Percentiles rank a stretch among this genome's conserved stretches.
phyloP scores from a whole-genome alignment of 2,888 invertebrate genomes.

The Polia nebulosa region DNA sequence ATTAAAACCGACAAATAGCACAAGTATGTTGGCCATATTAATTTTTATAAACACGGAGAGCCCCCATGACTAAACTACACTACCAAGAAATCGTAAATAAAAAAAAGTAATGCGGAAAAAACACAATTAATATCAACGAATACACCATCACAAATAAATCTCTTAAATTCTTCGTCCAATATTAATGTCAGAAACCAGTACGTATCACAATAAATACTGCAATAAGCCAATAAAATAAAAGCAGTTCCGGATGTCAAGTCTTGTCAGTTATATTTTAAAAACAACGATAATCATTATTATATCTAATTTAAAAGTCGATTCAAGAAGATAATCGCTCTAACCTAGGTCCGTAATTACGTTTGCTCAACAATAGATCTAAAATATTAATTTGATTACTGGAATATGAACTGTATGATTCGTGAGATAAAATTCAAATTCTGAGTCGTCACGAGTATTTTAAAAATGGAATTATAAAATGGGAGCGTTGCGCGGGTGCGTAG shows the following conservation, averaged over 20 bases:
- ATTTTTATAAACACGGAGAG: conserved; percentile 69
- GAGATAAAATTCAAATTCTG: conserved; percentile 71
- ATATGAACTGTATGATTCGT: conserved; percentile 73
- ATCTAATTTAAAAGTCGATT: conserved; percentile 87
- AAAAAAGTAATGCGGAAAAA: conserved; percentile 65
- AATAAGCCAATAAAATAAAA: conserved; percentile 76
- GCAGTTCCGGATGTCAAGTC: conserved; percentile 85
- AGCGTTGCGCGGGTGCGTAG: conserved; percentile 80
- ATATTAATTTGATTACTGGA: conserved; percentile 59
- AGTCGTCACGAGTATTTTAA: conserved; percentile 65
- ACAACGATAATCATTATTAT: conserved; percentile 88
- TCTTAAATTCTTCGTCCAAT: conserved; percentile 61
- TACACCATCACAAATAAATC: conserved; percentile 67
- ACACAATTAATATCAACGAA: conserved; percentile 70
- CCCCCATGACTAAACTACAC: conserved; percentile 66
- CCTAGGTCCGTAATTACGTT: conserved; percentile 78
- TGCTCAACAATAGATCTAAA: conserved; percentile 76
- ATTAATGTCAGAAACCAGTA: conserved; percentile 68
- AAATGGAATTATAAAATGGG: conserved; percentile 76
- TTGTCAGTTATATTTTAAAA: conserved; percentile 84
- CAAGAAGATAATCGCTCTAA: conserved; percentile 84
- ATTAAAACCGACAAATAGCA: conserved; percentile 79
- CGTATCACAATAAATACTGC: conserved; percentile 71
- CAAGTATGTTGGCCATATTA: conserved; percentile 68
- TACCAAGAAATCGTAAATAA: conserved; percentile 67